These are phyloP conservation scores for Cataglyphis cursor DNA, from an alignment of 2,888 invertebrate species.

Conservation along the genomic window DNA sequence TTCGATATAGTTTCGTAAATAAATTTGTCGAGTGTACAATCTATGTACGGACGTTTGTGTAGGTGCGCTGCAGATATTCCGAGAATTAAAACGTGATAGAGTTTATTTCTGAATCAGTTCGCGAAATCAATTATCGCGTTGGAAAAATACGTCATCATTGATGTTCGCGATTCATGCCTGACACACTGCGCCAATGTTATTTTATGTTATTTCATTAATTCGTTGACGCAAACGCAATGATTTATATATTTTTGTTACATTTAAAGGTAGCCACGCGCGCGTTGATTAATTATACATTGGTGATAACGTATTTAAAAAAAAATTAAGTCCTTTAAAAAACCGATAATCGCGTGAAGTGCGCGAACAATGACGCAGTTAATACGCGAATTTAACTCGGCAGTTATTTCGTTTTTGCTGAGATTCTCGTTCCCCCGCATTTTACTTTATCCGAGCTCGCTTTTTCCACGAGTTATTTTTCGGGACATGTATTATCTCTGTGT, in stretches of 20 bases:
- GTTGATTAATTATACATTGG: not conserved
- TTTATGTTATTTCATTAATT: slow-evolving; percentile 32
- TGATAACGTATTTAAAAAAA: slow-evolving; percentile 10
- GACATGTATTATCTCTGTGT: not conserved
- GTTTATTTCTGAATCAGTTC: slow-evolving; percentile 1
- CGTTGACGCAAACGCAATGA: not conserved
- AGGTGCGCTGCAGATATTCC: not conserved
- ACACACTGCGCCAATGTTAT: not conserved
- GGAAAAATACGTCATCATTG: not conserved
- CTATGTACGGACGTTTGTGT: not conserved
- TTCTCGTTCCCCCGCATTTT: slow-evolving; percentile 10
- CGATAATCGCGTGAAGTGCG: slow-evolving; percentile 13
- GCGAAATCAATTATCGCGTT: slow-evolving; percentile 7
- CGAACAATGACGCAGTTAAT: slow-evolving; percentile 24
- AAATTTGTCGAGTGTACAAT: not conserved
- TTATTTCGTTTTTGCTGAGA: slow-evolving; percentile 7
- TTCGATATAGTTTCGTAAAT: not conserved
- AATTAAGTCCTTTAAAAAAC: not conserved
- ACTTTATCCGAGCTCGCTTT: slow-evolving; percentile 22
- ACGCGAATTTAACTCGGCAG: slow-evolving; percentile 20
- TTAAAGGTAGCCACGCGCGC: not conserved
- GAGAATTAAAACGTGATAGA: not conserved
- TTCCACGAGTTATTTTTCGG: slow-evolving; percentile 11
- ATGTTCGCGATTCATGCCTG: not conserved
- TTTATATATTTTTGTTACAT: slow-evolving; percentile 5